phyloP scores from a whole-genome alignment of 53 echinoderm and acorn worm species.

The Stichopus horrens region DNA sequence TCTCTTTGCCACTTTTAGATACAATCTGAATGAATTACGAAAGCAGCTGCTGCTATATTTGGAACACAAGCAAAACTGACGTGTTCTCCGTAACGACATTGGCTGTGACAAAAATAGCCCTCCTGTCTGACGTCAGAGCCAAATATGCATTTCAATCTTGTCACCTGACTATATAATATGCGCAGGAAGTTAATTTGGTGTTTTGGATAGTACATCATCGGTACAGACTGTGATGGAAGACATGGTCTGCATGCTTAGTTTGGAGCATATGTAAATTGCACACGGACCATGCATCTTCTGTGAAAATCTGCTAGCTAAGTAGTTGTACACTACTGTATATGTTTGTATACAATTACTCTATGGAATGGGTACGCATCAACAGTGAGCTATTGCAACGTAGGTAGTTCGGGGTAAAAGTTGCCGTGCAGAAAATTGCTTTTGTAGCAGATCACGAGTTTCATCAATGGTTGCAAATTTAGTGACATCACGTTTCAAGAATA shows the following conservation, averaged over 20 bases:
- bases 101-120: slow-evolving; percentile 38
- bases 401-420: too few species aligned
- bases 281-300: too few species aligned
- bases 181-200: slow-evolving; percentile 6
- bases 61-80: slow-evolving; percentile 39
- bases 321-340: too few species aligned
- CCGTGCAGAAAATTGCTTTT: neutral
- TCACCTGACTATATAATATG: slow-evolving; percentile 41
- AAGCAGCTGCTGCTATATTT: slow-evolving; percentile 41
- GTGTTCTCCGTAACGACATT: slow-evolving; percentile 40
- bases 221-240: neutral
- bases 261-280: too few species aligned
- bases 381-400: too few species aligned
- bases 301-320: too few species aligned
- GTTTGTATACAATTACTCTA: too few species aligned
- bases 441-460: neutral
- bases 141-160: slow-evolving; percentile 39
- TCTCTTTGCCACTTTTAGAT: slow-evolving; percentile 11
- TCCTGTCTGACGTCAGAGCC: slow-evolving; percentile 31
- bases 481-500: too few species aligned
- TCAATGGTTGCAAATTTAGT: neutral
- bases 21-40: slow-evolving; percentile 36
- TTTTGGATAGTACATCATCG: slow-evolving; percentile 9
- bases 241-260: too few species aligned
- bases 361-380: too few species aligned